Evolutionary conservation across 2,888 invertebrate genomes (phyloP), one percentile per base, ranked within the genome.

Genomic region (Biston betularia): DNA sequence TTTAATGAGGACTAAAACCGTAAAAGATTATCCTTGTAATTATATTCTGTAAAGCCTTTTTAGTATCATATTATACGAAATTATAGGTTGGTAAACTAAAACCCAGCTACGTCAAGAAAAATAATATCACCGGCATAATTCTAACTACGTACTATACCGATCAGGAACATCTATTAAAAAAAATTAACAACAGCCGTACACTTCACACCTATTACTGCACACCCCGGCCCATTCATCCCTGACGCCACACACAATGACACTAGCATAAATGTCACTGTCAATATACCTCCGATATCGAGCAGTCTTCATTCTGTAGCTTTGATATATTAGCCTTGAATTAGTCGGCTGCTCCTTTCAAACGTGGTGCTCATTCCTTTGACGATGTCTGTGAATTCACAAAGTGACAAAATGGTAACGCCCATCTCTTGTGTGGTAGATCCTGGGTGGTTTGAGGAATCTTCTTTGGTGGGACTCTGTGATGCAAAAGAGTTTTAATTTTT

Each of bases 141-240:
- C 11, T 8, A 33, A 38, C 48, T 40, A 9, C 38, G 38, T 38
- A 58, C n/a, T n/a, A 24, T 38, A 15, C 49, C 24, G 48, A 53
- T 64, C 78, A 79, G 77, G 79, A 81, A 75, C 76, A 70, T 77
- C 84, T 90, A 89, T 90, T 87, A 89, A 88, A 84, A 84, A n/a
- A 79, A 75, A 77, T 80, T 70, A 79, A 90, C 90, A 93, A 92
- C 87, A 77, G 82, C 58, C 63, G 75, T 83, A 89, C 90, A 93
- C 93, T 93, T 93, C 93, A 93, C 93, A 93, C 92, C 90, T 92
- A 92, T 93, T 92, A 92, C 84, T 84, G 80, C 81, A 85, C 89
- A 88, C 89, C 87, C 85, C 79, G 83, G 79, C 79, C 85, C 90
- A 92, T 93, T 93, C 89, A 92, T 75, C 74, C 75, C 78, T 88